phyloP scores from a whole-genome alignment of 1,140 invertebrate genomes.

The Halyomorpha halys region DNA sequence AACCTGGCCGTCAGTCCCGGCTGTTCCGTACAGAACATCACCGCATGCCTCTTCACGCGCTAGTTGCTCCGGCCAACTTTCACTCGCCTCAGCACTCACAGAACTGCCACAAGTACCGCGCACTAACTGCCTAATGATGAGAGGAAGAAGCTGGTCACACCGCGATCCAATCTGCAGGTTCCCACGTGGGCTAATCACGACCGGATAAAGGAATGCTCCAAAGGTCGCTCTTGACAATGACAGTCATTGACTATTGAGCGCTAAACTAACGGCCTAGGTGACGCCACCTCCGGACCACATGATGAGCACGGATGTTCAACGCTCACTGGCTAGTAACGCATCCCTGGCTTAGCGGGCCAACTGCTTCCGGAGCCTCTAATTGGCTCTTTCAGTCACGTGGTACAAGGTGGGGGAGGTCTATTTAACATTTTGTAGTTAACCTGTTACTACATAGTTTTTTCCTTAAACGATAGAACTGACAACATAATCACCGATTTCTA shows the following conservation, averaged over 20 bases:
- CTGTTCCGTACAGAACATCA: no score
- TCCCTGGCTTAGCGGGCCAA: slow-evolving; percentile 8
- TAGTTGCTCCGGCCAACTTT: no score
- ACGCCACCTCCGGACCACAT: not conserved
- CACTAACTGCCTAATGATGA: not conserved
- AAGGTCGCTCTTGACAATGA: no score
- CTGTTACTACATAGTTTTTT: no score
- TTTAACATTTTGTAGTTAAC: no score
- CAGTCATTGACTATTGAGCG: not conserved
- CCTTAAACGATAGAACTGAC: no score
- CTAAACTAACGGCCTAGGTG: not conserved
- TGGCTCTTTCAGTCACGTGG: not conserved
- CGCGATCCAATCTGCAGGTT: slow-evolving; percentile 1
- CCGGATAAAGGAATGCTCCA: no score
- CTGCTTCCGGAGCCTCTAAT: slow-evolving; percentile 4
- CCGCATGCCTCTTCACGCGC: no score
- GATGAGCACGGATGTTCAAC: not conserved
- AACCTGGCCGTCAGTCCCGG: slow-evolving; percentile 1
- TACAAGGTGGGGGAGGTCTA: not conserved
- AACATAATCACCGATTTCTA: no score
- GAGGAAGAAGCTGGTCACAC: not conserved
- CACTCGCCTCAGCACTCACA: not conserved
- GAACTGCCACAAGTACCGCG: not conserved
- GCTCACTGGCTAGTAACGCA: slow-evolving; percentile 5
- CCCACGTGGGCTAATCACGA: not conserved